Evolutionary conservation across 2,888 invertebrate genomes (phyloP).

Genomic region (Sminthurinus aureus): DNA sequence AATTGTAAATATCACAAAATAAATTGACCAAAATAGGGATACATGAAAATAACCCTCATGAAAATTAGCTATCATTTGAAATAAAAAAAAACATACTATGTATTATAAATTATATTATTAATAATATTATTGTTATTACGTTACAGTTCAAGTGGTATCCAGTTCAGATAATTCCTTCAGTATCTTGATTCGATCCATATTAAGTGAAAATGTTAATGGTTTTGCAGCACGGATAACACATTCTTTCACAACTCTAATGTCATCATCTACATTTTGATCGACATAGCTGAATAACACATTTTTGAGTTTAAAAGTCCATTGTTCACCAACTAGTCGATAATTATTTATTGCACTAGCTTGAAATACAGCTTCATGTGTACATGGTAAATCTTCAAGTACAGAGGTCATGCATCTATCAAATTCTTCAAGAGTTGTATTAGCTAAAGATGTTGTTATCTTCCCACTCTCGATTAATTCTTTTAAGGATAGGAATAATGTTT

Average conservation of each 20-base stretch:
- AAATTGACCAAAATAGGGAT: too few relatives aligned
- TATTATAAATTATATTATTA: too few relatives aligned
- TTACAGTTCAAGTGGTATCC: too few relatives aligned
- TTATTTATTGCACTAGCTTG: background rate
- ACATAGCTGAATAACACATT: background rate
- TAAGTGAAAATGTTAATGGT: background rate
- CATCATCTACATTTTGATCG: background rate
- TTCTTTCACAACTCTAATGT: background rate
- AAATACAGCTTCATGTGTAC: slow-evolving; percentile 5
- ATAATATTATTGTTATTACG: too few relatives aligned
- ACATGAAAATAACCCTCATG: too few relatives aligned
- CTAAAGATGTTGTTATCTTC: background rate
- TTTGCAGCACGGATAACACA: slow-evolving; percentile 6
- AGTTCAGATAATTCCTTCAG: too few relatives aligned
- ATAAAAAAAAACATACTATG: too few relatives aligned
- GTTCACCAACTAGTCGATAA: background rate
- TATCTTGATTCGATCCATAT: background rate
- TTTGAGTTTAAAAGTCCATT: background rate
- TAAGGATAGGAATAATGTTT: background rate
- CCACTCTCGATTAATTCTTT: background rate
- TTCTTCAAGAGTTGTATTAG: background rate
- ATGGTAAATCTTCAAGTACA: background rate
- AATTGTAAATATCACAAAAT: too few relatives aligned
- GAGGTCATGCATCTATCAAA: background rate
- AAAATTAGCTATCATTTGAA: too few relatives aligned